Evolutionary conservation across 2,113 vertebrate species (phyloP), one percentile per base, ranked within the genome.

Genomic region (Phocoena phocoena): DNA sequence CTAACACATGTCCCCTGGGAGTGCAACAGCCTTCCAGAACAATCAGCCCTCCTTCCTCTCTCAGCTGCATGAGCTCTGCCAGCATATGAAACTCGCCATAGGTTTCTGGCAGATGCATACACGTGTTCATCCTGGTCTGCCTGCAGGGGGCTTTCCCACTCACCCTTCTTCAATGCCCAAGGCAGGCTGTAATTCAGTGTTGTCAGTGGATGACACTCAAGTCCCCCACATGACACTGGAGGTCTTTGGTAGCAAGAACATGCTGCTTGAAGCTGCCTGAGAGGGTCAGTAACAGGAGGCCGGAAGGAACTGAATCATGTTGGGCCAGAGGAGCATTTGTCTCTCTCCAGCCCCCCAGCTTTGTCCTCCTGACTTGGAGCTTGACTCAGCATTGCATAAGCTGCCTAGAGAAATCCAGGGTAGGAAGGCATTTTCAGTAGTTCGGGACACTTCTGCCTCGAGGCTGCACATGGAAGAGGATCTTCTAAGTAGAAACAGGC

Each of bases 401-500:
- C 26, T 5, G 47, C 70, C 50, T 68, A 44, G 62, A 88, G 84
- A 94, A 81, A 73, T 25, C 26, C 2, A 58, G 21, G 4, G 8
- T 58, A 41, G 36, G 85, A 58, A 60, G 89, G 62, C 31, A 1
- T 76, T 74, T 85, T 68, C 87, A 15, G 82, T 44, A n/a, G 71
- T 68, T 60, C 9, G n/a, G 95, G 96, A 97, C 81, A 96, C 70
- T 79, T 79, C 60, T 97, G 96, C 96, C 96, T 73, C 0, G 11
- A 82, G 95, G 96, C 95, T 55, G 83, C 83, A 23, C 20, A 8
- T 3, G 41, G 65, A 86, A 26, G 77, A 28, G 41, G 23, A n/a
- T 33, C 2, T 15, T 13, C 58, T 98, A 92, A 97, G 87, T 86
- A 25, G 81, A 95, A 97, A 96, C 96, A 97, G 96, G 63, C 55